These are phyloP conservation scores for Enteromius fasciolatus DNA, from an alignment of 2,797 vertebrate genomes.

Conservation along the genomic window DNA sequence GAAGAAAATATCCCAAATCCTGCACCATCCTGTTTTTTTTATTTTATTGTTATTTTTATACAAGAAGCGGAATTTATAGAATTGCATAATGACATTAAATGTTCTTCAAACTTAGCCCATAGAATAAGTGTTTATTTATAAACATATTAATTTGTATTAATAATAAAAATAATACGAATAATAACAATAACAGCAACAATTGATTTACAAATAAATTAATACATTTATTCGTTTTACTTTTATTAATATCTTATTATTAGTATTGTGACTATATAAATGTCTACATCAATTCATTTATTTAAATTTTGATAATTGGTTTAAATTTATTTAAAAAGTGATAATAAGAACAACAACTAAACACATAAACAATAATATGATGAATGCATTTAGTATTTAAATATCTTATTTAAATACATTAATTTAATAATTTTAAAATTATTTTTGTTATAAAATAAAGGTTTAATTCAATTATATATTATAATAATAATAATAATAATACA, in stretches of 20 bases:
- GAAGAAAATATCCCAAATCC: slow-evolving; percentile 13
- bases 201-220: background rate
- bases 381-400: background rate
- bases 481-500: background rate
- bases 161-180: background rate
- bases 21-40: background rate
- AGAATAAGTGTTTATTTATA: background rate
- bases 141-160: background rate
- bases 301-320: background rate
- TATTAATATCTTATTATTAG: background rate
- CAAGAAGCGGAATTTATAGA: background rate
- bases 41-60: background rate
- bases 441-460: background rate
- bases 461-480: background rate
- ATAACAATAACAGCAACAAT: background rate
- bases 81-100: background rate
- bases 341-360: background rate
- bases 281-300: background rate
- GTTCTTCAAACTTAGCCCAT: background rate
- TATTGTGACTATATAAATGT: background rate
- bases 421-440: background rate
- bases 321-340: background rate
- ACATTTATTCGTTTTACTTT: too few relatives aligned
- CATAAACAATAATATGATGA: background rate
- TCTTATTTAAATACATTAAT: background rate